Evolutionary conservation across 2,113 vertebrate genomes (phyloP).

Genomic region (Capricornis sumatraensis): DNA sequence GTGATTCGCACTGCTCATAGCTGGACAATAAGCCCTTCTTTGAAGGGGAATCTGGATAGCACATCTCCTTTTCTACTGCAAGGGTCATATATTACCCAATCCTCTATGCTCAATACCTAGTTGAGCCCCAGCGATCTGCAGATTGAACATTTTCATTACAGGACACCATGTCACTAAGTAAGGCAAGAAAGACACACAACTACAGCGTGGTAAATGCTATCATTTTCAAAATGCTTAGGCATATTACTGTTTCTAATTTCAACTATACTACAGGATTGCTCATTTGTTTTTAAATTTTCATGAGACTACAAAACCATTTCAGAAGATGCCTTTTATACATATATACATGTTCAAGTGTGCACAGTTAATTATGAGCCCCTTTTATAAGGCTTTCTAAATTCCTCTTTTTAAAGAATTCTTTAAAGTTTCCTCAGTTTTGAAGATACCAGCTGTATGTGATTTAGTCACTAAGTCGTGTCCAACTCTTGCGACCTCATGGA

Average conservation of each 20-base stretch:
- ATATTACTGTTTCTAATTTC: constrained; percentile 14
- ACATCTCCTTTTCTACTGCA: neutral
- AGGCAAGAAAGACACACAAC: constrained; percentile 8
- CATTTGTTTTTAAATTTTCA: neutral
- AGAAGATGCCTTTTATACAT: neutral
- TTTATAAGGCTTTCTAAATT: neutral
- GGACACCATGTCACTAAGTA: neutral
- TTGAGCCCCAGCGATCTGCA: neutral
- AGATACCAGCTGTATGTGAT: neutral
- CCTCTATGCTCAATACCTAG: neutral
- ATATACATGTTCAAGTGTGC: neutral
- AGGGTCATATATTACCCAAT: neutral
- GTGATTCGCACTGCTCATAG: neutral
- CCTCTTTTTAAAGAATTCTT: neutral
- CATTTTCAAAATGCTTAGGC: neutral
- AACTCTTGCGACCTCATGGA: neutral
- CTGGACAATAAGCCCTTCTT: neutral
- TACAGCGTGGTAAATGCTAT: neutral
- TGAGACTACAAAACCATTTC: neutral
- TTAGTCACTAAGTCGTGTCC: neutral
- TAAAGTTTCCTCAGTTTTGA: neutral
- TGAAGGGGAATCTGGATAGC: neutral
- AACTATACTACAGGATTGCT: neutral
- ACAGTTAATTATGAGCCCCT: neutral
- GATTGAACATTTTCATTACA: neutral